Base-by-base conservation (phyloP, 2,888 invertebrate genomes). In the Drepana falcataria region DNA sequence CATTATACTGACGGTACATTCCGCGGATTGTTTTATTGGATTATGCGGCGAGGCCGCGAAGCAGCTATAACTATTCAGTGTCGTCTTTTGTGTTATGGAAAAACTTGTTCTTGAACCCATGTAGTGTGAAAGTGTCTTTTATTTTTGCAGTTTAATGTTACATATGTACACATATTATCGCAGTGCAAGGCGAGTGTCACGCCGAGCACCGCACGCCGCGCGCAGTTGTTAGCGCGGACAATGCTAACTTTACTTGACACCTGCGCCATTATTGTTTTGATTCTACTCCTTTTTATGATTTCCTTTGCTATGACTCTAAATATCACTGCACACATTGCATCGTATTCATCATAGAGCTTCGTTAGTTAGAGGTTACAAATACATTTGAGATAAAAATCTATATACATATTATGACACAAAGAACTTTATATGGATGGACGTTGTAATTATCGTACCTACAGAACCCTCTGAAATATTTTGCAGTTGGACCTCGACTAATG, bases 81-180 rank as follows among this genome's bases (percentile, higher is more conserved):
- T 89, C 83, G 90, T 89, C 91, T 91, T 90, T 91, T 91, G 90
- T 91, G 91, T 91, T 91, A 91, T 91, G 91, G 91, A 91, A 91
- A 91, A 91, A 91, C 91, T 91, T 91, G 91, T 91, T 91, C 85
- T 90, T 88, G 87, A 89, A 89, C 86, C 90, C 89, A 88, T 91
- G 91, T 91, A 91, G 91, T 91, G 91, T 91, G 91, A 91, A 91
- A 87, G 83, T 83, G 75, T 90, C 84, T 79, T 91, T 91, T 91
- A 91, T 91, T 91, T 91, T 82, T 88, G 89, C 90, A 85, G 89
- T 87, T 91, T 90, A 91, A 90, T 88, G 88, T 90, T 90, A 91
- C 91, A 91, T 91, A 91, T 91, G 91, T 91, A 91, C 90, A 90
- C 90, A 90, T 89, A 91, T 90, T 90, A 90, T 87, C 87, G 83